Evolutionary conservation across 2,113 vertebrate genomes (phyloP).

Genomic region (Turdus rufiventris): DNA sequence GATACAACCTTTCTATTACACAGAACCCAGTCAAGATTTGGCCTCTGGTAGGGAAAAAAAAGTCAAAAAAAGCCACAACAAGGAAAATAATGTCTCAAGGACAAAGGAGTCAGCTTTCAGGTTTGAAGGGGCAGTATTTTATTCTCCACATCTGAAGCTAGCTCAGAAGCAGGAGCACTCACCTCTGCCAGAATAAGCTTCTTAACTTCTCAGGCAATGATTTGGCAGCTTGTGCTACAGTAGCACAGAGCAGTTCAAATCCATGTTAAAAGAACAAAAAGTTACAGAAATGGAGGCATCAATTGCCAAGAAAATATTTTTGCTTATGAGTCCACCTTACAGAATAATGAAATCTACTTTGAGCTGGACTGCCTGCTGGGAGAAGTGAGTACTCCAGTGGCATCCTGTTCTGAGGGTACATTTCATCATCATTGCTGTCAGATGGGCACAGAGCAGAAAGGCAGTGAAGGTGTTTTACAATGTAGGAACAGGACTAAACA

Average conservation of each 20-base stretch:
- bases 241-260: neutral
- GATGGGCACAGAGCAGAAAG: neutral
- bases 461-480: neutral
- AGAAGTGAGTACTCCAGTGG: neutral
- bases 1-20: neutral
- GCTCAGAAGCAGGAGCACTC: neutral
- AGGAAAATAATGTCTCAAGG: accelerated
- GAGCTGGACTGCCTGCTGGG: neutral
- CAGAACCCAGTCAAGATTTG: neutral
- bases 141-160: neutral
- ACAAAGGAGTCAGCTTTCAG: neutral
- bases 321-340: neutral
- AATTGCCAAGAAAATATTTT: neutral
- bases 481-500: neutral
- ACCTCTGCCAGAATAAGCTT: neutral
- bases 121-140: neutral
- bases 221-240: neutral
- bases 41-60: too few relatives aligned
- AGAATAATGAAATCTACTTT: neutral
- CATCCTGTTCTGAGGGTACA: neutral
- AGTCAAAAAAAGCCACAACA: too few relatives aligned
- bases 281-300: neutral
- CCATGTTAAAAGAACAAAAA: neutral
- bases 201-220: neutral
- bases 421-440: neutral